Evolutionary conservation across 2,113 vertebrate species (phyloP), one percentile per base, ranked within the genome.

Genomic region (Scomber scombrus): DNA sequence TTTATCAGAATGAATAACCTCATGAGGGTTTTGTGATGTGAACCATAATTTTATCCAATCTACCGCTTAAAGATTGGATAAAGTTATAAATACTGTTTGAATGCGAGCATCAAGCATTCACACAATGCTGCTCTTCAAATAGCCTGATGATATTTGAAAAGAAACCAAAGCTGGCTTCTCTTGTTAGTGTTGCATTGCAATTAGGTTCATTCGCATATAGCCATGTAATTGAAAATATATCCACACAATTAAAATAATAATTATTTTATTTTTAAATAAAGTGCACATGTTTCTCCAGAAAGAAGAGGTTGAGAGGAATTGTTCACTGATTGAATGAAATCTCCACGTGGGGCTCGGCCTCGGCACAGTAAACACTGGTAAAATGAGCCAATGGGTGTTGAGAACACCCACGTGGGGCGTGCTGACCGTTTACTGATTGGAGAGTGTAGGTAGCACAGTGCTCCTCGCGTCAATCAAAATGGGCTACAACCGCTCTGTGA

Each of bases 341-440:
- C 93, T 96, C 95, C 95, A 96, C 95, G 95, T 95, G 95, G 95
- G 95, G 93, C 90, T 94, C 91, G 86, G 89, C 90, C 87, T 86
- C 86, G 80, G 83, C 90, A 92, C 92, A 75, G 93, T 94, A 94
- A 94, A 94, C 93, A 88, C 80, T 86, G 88, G 75, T 65, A 34
- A 61, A 66, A 40, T 0, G 1, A 85, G 69, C 95, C 95, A 95
- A 96, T 96, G 75, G 34, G 54, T 2, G 2, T 1, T 0, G 54
- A 60, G 82, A 8, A 12, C 0, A 4, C 95, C 95, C 95, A 96
- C 95, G 95, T 95, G 95, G 95, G 95, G 52, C 0, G 13, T 0
- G 23, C 78, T 72, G 80, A 73, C 88, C 85, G 84, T 14, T 68
- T n/a, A 67, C 54, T 88, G 90, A 96, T 96, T 95, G 95, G 95